Evolutionary conservation across 2,888 invertebrate genomes (phyloP).

Genomic region (Listrodromus nycthemerus): DNA sequence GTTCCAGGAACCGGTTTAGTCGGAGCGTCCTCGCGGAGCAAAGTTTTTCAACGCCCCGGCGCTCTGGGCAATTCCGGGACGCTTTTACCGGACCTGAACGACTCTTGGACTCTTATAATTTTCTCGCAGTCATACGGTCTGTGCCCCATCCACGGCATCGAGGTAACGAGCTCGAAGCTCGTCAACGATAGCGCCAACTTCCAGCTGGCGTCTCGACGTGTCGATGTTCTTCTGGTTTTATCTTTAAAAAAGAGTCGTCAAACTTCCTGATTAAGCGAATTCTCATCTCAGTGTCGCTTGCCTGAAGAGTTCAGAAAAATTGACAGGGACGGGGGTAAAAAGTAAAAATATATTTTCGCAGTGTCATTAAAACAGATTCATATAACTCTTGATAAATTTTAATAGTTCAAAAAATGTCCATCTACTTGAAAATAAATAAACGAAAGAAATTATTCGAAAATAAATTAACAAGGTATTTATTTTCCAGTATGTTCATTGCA

Average conservation of each 20-base stretch:
- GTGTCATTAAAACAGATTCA: neutral
- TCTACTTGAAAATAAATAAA: neutral
- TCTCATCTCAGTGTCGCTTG: slow-evolving; percentile 19
- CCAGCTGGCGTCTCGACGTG: slow-evolving; percentile 1
- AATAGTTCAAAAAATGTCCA: neutral
- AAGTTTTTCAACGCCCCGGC: slow-evolving; percentile 55
- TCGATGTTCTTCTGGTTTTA: neutral
- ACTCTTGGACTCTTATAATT: slow-evolving; percentile 56
- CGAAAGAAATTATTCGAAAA: neutral
- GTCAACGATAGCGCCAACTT: slow-evolving; percentile 44
- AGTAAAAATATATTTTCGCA: neutral
- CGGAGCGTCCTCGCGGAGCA: slow-evolving; percentile 33
- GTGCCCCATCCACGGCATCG: neutral
- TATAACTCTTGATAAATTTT: neutral
- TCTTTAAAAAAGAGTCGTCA: slow-evolving; percentile 12
- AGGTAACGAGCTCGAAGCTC: slow-evolving; percentile 59
- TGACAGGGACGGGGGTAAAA: neutral
- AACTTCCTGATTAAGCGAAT: slow-evolving; percentile 45
- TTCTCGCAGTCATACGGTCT: slow-evolving; percentile 43
- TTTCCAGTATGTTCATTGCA: too few species aligned
- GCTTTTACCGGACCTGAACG: slow-evolving; percentile 46
- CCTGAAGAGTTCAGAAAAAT: slow-evolving; percentile 7
- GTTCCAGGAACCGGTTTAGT: slow-evolving; percentile 40
- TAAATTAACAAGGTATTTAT: too few species aligned
- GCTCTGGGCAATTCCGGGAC: slow-evolving; percentile 45